A percentile compares a stretch with the other conserved stretches of the same genome.
Conservation (phyloP, 2,888 invertebrate species). For the Archips crataeganus region DNA sequence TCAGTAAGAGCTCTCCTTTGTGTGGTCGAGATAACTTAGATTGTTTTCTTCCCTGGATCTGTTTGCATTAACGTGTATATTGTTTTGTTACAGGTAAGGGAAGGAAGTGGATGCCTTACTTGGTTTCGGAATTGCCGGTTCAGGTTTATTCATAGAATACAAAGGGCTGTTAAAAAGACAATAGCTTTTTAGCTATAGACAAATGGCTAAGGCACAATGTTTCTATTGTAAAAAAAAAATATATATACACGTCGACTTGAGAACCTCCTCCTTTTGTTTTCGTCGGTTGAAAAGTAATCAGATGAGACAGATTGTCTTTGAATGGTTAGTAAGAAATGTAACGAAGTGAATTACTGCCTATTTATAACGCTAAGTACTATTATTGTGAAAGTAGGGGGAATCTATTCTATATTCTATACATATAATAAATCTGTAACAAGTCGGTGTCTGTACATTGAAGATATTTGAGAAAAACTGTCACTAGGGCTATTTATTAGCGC, state of each 20-base stretch:
- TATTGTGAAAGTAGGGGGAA: background rate
- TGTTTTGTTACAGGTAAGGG: slow-evolving; percentile 75
- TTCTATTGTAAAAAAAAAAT: slow-evolving; percentile 17
- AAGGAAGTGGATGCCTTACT: slow-evolving; percentile 51
- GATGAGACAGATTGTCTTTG: slow-evolving; percentile 3
- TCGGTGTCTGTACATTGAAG: too few species aligned
- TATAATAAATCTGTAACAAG: too few species aligned
- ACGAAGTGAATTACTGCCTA: background rate
- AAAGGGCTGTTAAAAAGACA: slow-evolving; percentile 19
- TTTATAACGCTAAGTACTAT: background rate
- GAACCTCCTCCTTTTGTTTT: too few species aligned
- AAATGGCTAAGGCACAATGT: background rate
- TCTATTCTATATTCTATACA: too few species aligned
- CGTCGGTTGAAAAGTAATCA: too few species aligned
- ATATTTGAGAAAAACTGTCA: too few species aligned
- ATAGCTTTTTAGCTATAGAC: slow-evolving; percentile 6
- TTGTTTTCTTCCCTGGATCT: slow-evolving; percentile 57
- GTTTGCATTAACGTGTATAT: slow-evolving; percentile 63
- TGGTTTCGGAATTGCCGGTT: slow-evolving; percentile 26
- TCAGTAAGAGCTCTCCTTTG: slow-evolving; percentile 47
- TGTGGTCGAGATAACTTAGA: slow-evolving; percentile 48
- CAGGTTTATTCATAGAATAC: slow-evolving; percentile 14
- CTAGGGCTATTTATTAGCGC: too few species aligned
- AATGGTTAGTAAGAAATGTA: background rate
- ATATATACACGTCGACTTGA: too few species aligned